A percentile compares a stretch with the other conserved stretches of the same genome.
These are phyloP conservation scores for Diadema setosum DNA, from an alignment of 35 echinoderm and acorn worm genomes.

Conservation along the genomic window DNA sequence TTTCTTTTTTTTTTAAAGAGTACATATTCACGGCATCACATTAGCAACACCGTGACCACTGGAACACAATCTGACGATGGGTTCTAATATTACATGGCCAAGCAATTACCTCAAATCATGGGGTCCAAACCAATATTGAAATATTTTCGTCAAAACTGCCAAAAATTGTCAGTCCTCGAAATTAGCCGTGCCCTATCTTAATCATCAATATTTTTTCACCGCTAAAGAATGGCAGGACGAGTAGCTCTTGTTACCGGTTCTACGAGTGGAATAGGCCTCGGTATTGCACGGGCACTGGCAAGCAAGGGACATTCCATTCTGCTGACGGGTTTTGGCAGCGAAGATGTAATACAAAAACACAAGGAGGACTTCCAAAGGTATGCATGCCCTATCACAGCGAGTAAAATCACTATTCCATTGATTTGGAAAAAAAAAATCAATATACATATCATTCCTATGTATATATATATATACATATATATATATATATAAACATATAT, in stretches of 20 bases:
- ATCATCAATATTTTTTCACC: neutral
- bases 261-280: constrained; percentile 46
- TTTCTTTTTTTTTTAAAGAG: too few relatives aligned
- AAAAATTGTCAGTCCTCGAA: neutral
- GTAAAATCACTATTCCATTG: neutral
- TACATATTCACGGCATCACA: too few relatives aligned
- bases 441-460: too few relatives aligned
- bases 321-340: constrained; percentile 30
- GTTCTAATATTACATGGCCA: neutral
- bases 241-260: constrained; percentile 55
- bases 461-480: too few relatives aligned
- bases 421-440: too few relatives aligned
- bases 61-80: neutral
- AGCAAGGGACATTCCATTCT: constrained; percentile 31
- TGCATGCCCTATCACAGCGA: neutral
- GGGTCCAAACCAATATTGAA: neutral
- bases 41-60: too few relatives aligned
- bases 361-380: neutral
- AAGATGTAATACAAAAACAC: neutral
- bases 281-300: constrained; percentile 39
- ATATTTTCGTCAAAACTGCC: neutral
- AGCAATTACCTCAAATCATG: neutral
- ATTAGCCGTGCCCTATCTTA: too few relatives aligned
- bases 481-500: too few relatives aligned
- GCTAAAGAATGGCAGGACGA: neutral